These are phyloP conservation scores for Aurelia sp. DNA, from an alignment of 30 jellyfish, hydroid and myxozoan genomes.

Conservation along the genomic window DNA sequence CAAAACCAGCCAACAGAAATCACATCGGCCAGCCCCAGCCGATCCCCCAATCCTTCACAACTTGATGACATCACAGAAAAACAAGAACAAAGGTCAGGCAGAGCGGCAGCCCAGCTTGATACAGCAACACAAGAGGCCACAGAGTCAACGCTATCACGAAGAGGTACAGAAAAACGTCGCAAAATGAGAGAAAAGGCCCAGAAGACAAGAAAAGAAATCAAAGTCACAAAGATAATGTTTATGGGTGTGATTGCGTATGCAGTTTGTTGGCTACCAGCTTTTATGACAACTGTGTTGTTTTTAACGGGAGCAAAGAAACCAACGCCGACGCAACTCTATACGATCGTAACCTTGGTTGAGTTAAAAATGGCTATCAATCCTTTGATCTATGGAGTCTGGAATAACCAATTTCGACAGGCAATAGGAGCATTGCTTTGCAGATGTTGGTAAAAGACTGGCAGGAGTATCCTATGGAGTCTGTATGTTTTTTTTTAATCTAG, in stretches of 20 bases:
- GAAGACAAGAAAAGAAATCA: conserved; percentile 39
- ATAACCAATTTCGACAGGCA: conserved; percentile 63
- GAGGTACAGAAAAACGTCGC: neutral
- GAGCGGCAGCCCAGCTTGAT: neutral
- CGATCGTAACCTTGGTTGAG: conserved; percentile 68
- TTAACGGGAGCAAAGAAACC: conserved; percentile 9
- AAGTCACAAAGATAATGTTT: conserved; percentile 68
- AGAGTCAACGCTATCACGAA: neutral
- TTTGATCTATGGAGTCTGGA: conserved; percentile 66
- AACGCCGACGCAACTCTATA: neutral
- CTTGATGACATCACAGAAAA: conserved; percentile 7
- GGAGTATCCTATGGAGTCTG: too few relatives aligned
- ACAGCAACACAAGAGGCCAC: neutral
- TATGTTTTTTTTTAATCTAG: too few relatives aligned
- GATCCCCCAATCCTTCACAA: neutral
- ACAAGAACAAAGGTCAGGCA: neutral
- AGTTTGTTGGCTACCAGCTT: conserved; percentile 88
- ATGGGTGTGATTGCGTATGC: conserved; percentile 61
- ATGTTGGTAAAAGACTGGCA: too few relatives aligned
- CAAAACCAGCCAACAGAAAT: neutral
- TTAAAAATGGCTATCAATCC: conserved; percentile 75
- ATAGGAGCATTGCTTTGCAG: neutral
- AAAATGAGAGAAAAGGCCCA: neutral
- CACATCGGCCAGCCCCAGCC: neutral
- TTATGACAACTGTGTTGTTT: conserved; percentile 39